Evolutionary conservation across 2,113 vertebrate species (phyloP), one percentile per base, ranked within the genome.

Genomic region (Ancistrus triradiatus): DNA sequence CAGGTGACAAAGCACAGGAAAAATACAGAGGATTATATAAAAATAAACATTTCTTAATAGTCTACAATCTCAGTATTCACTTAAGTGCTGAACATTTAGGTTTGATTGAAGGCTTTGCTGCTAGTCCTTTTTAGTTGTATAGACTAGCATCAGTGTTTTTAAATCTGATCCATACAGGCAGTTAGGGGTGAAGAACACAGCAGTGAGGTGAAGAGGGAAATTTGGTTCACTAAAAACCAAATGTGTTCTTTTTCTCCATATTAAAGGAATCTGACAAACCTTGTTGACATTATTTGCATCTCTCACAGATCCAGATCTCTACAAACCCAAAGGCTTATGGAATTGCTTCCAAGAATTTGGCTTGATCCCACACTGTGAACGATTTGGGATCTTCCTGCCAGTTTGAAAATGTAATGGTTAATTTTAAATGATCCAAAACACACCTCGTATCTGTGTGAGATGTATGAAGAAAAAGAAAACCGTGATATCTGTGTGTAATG

Each of bases 271-370:
- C 24, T 37, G 19, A 9, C 3, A 6, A 15, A 4, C 14, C 15
- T 28, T 3, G 17, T 6, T 18, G 15, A 28, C 22, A 58, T 24
- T 28, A 24, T 44, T 59, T 44, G 40, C 11, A 43, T 19, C 1
- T 44, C 25, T 24, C 7, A 17, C 40, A n/a, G 38, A 13, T 43
- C 6, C 24, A 13, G 24, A 58, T 2, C 22, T 28, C 40, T 59
- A 31, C 1, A 42, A 59, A 43, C 21, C 53, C 55, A 17, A 28
- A 44, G 56, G 31, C 56, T 44, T 46, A 10, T 59, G 56, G 38
- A 18, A 44, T 46, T 28, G 3, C 44, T 59, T 44, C 40, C 9
- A 6, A 7, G 40, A 14, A 18, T 28, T 13, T 44, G 40, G n/a
- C 14, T 28, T 18, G 27, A 14, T 19, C 5, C 35, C 6, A 42